These are phyloP conservation scores for Crambe crambe DNA, from an alignment of 37 sponge, comb jelly and placozoan genomes.

Conservation along the genomic window DNA sequence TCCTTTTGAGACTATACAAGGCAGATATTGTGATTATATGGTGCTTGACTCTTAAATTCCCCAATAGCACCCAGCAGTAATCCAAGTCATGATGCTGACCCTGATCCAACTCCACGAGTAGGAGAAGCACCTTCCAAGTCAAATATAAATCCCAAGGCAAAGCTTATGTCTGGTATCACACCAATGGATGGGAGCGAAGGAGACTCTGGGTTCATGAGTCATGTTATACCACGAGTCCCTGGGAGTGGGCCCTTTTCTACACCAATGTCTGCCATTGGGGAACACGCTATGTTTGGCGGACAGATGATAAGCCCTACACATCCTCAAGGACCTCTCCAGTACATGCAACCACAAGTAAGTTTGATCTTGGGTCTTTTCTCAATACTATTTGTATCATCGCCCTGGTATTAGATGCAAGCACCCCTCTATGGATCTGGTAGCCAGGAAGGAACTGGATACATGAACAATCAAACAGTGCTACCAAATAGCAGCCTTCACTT, in stretches of 20 bases:
- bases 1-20: too few species aligned
- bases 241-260: not conserved
- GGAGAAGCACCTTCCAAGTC: not conserved
- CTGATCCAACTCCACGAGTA: not conserved
- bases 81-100: constrained; percentile 2
- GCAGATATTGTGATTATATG: too few species aligned
- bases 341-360: constrained; percentile 1
- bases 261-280: not conserved
- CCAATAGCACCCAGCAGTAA: too few species aligned
- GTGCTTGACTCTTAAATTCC: too few species aligned
- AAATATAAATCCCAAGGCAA: not conserved
- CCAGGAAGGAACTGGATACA: constrained; percentile 6
- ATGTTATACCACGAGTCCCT: not conserved
- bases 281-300: constrained; percentile 4
- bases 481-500: not conserved
- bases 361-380: not conserved
- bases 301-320: constrained; percentile 46
- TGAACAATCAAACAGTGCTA: not conserved
- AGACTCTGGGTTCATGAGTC: not conserved
- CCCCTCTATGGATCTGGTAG: constrained; percentile 6
- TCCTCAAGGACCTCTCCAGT: constrained; percentile 24
- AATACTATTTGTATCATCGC: not conserved
- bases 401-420: not conserved
- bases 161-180: not conserved
- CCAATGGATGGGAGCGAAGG: not conserved